Percentiles rank a stretch among this genome's conserved stretches.
Evolutionary conservation across 2,113 vertebrate species (phyloP).

Genomic region (Galemys pyrenaicus): DNA sequence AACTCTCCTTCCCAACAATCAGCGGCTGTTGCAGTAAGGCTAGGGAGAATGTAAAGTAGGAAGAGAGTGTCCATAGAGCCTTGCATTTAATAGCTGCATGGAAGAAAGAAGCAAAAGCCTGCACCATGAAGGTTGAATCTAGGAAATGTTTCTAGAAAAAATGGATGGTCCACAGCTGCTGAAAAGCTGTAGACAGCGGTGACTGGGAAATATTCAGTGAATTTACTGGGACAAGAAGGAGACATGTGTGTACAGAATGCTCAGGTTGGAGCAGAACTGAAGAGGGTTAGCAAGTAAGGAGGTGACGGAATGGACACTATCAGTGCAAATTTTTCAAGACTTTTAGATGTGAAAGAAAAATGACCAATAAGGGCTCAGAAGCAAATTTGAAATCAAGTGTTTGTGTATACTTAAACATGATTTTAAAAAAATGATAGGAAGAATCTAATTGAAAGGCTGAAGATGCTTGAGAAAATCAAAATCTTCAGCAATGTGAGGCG

Average conservation of each 20-base stretch:
- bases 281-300: fast-evolving
- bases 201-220: background rate
- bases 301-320: too few relatives aligned
- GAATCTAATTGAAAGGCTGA: background rate
- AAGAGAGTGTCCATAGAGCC: fast-evolving
- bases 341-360: background rate
- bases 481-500: background rate
- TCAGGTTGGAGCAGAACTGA: fast-evolving
- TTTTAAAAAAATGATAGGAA: background rate
- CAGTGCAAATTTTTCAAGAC: background rate
- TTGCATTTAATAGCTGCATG: too few relatives aligned
- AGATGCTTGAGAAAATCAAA: background rate
- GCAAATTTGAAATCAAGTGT: background rate
- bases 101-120: background rate
- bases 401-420: background rate
- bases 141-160: background rate
- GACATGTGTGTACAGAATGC: fast-evolving
- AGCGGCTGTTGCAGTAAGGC: background rate
- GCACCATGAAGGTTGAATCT: too few relatives aligned
- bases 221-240: background rate
- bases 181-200: background rate
- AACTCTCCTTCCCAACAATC: background rate
- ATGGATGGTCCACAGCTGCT: fast-evolving
- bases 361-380: fast-evolving
- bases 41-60: fast-evolving